phyloP scores from a whole-genome alignment of 2,888 invertebrate genomes.

The Bellardia pandia region DNA sequence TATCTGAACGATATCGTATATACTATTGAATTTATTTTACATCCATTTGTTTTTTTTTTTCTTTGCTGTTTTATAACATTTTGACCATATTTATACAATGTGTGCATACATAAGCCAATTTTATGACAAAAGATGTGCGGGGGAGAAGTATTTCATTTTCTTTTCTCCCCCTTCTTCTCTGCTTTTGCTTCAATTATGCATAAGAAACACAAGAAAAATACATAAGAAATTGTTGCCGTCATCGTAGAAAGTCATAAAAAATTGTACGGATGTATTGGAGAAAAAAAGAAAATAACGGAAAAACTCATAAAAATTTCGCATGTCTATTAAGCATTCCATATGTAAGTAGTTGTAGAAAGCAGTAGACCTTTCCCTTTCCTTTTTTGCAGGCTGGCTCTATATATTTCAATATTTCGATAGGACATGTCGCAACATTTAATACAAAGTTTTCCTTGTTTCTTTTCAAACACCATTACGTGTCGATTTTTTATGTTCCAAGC shows the following conservation, averaged over 20 bases:
- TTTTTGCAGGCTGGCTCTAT: not conserved
- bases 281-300: not conserved
- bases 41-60: not conserved
- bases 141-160: not conserved
- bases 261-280: not conserved
- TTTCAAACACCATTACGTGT: not conserved
- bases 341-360: conserved; percentile 22
- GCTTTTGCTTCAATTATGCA: conserved; percentile 47
- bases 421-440: conserved; percentile 22
- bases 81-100: conserved; percentile 19
- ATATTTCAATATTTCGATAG: no score
- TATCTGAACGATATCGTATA: no score
- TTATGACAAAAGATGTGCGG: conserved; percentile 9
- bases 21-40: no score
- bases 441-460: conserved; percentile 12
- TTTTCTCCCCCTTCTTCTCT: not conserved
- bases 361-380: conserved; percentile 18
- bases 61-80: not conserved
- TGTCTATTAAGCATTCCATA: conserved; percentile 54
- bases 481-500: not conserved
- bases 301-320: conserved; percentile 55
- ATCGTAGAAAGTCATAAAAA: conserved; percentile 55
- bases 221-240: conserved; percentile 52
- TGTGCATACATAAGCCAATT: conserved; percentile 24
- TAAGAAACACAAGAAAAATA: conserved; percentile 29